Percentiles rank a stretch among this genome's conserved stretches.
These are phyloP conservation scores for Epizoanthus illoricatus DNA, from an alignment of 92 coral and sea anemone species.

Conservation along the genomic window DNA sequence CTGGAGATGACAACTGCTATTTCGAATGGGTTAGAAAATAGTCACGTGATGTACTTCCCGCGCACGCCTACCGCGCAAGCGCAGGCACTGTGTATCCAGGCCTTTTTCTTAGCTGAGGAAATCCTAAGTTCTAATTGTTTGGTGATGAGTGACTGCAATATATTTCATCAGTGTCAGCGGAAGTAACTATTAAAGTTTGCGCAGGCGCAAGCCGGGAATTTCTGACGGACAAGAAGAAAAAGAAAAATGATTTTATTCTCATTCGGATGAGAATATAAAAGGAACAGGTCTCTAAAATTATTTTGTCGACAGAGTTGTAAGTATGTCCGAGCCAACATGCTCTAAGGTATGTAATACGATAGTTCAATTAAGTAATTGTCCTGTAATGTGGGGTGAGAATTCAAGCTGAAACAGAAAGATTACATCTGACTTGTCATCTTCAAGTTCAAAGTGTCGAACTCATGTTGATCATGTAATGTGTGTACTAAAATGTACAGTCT, in stretches of 20 bases:
- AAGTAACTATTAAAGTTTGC: not conserved
- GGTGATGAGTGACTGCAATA: not conserved
- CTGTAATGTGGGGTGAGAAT: not conserved
- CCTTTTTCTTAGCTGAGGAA: not conserved
- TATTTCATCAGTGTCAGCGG: constrained; percentile 9
- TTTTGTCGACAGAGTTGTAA: constrained; percentile 3
- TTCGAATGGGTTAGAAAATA: constrained; percentile 29
- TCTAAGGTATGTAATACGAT: constrained; percentile 6
- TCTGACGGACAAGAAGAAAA: not conserved
- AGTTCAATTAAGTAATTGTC: not conserved
- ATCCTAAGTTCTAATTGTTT: not conserved
- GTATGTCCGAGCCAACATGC: constrained; percentile 20
- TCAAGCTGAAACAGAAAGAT: not conserved
- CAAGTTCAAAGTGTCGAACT: no score
- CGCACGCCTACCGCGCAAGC: constrained; percentile 9
- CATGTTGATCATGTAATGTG: no score
- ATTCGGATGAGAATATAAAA: not conserved
- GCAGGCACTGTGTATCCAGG: constrained; percentile 12
- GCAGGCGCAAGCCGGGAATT: constrained; percentile 44
- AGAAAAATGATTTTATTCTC: constrained; percentile 17
- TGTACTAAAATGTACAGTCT: no score
- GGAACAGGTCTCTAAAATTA: not conserved
- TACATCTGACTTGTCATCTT: no score
- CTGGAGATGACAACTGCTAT: constrained; percentile 35
- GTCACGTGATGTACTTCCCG: constrained; percentile 34